Percentiles rank a stretch among this genome's conserved stretches.
Evolutionary conservation across 2,888 invertebrate species (phyloP).

Genomic region (Lithosia quadra): DNA sequence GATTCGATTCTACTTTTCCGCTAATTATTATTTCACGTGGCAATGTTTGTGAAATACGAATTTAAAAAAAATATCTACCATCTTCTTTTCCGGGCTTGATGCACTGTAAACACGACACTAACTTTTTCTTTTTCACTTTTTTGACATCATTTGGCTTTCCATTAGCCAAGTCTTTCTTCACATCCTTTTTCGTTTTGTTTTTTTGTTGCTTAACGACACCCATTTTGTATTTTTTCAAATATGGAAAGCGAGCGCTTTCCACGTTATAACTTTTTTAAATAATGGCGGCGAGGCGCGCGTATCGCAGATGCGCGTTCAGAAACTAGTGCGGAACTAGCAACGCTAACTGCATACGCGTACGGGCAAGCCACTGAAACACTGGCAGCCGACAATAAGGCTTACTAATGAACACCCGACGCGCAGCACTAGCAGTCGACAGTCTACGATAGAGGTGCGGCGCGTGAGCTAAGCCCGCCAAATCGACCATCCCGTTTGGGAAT

Average conservation of each 20-base stretch:
- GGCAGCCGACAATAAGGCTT: constrained; percentile 67
- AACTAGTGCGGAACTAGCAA: constrained; percentile 84
- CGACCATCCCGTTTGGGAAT: constrained; percentile 82
- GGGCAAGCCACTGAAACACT: constrained; percentile 77
- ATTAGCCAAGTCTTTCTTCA: constrained; percentile 67
- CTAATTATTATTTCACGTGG: constrained; percentile 32
- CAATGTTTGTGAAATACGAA: constrained; percentile 1
- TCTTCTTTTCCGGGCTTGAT: constrained; percentile 80
- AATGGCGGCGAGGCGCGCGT: constrained; percentile 65
- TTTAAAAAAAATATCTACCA: constrained; percentile 63
- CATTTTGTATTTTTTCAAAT: constrained; percentile 68
- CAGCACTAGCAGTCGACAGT: constrained; percentile 57
- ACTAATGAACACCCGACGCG: constrained; percentile 63
- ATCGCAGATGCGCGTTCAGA: constrained; percentile 78
- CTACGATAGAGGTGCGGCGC: constrained; percentile 66
- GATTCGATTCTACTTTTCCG: constrained; percentile 26
- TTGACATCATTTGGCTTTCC: constrained; percentile 74
- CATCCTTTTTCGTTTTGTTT: constrained; percentile 69
- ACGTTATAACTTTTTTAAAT: constrained; percentile 47
- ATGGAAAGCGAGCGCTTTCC: constrained; percentile 58
- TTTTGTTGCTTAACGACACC: constrained; percentile 81
- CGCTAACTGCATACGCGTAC: constrained; percentile 82
- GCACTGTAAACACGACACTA: constrained; percentile 85
- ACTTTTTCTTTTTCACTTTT: constrained; percentile 84
- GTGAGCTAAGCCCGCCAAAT: constrained; percentile 80